A percentile compares a stretch with the other conserved stretches of the same genome.
Conservation (phyloP, 1,140 invertebrate species). For the Brachionus rubens region DNA sequence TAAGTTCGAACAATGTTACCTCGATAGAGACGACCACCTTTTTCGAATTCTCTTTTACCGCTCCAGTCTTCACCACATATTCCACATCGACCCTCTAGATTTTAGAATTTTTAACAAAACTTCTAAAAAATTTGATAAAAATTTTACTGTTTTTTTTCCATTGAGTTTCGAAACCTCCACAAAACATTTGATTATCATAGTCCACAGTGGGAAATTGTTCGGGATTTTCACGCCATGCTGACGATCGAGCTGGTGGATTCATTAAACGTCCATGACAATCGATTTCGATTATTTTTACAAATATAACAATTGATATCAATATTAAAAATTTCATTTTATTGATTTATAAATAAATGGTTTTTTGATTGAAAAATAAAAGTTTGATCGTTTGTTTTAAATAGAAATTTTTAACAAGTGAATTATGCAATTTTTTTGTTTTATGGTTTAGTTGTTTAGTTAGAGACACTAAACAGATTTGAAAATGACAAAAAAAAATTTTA, state of each 20-base stretch:
- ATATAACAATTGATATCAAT: background rate
- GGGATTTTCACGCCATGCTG: slow-evolving; percentile 67
- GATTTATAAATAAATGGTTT: background rate
- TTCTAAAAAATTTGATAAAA: background rate
- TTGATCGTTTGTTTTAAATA: background rate
- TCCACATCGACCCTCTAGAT: slow-evolving; percentile 41
- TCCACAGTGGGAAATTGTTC: slow-evolving; percentile 68
- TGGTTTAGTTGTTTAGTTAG: background rate
- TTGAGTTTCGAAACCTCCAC: slow-evolving; percentile 72
- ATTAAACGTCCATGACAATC: slow-evolving; percentile 34
- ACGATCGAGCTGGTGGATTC: slow-evolving; percentile 32
- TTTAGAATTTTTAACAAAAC: background rate
- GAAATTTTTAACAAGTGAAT: background rate
- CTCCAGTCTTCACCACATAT: slow-evolving; percentile 44
- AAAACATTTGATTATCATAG: slow-evolving; percentile 83
- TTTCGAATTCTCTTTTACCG: background rate
- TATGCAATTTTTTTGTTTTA: background rate
- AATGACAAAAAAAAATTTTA: no score
- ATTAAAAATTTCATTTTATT: slow-evolving; percentile 4
- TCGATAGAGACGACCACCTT: slow-evolving; percentile 10
- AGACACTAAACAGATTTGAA: background rate
- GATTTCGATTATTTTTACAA: background rate
- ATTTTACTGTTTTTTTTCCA: slow-evolving; percentile 24
- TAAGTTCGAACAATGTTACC: slow-evolving; percentile 20
- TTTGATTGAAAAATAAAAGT: background rate